These are phyloP conservation scores for Zoroaster sp. DNA, from an alignment of 53 echinoderm and acorn worm species.

Conservation along the genomic window DNA sequence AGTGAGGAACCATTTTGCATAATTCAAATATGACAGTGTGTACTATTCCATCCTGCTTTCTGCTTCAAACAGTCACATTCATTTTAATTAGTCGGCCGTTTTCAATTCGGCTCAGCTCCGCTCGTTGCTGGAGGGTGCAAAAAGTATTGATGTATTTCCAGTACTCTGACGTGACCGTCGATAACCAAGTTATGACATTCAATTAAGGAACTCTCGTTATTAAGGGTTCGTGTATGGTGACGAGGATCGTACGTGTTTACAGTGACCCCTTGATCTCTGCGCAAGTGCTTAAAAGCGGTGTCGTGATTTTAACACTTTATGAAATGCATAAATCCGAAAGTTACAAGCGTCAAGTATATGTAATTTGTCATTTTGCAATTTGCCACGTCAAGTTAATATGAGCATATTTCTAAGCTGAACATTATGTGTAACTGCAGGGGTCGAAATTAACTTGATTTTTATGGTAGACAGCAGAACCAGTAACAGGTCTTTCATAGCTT, in stretches of 20 bases:
- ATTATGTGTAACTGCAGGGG: too few species aligned
- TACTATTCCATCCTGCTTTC: background rate
- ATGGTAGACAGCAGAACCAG: too few species aligned
- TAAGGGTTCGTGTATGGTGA: background rate
- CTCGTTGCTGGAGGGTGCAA: background rate
- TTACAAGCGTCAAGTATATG: too few species aligned
- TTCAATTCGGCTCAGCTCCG: background rate
- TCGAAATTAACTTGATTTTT: too few species aligned
- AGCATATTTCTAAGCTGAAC: too few species aligned
- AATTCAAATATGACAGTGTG: background rate
- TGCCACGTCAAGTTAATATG: too few species aligned
- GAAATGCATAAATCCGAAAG: too few species aligned
- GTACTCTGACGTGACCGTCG: background rate
- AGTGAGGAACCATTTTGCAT: too few species aligned
- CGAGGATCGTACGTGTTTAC: background rate
- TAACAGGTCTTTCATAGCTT: too few species aligned
- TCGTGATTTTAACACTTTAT: too few species aligned
- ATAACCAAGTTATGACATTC: constrained; percentile 16
- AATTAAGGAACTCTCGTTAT: background rate
- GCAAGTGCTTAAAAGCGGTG: background rate
- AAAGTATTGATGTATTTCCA: constrained; percentile 4
- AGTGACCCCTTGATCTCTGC: background rate
- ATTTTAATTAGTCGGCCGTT: background rate
- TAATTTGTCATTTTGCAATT: too few species aligned
- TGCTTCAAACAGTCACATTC: background rate